Conservation (phyloP, 1,140 invertebrate genomes). For the Drosophila kanapiae region DNA sequence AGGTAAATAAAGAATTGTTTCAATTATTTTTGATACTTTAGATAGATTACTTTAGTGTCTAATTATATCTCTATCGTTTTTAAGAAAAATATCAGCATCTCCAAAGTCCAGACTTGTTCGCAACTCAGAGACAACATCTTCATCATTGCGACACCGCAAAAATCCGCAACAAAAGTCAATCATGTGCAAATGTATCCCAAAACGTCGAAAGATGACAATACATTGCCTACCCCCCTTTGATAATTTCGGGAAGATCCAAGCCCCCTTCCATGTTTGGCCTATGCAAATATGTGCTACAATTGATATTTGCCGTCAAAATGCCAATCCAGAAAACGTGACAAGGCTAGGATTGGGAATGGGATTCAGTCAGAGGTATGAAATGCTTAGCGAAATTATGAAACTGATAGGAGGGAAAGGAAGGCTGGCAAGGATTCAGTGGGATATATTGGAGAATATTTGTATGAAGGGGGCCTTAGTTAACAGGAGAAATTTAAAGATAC, state of each 20-base stretch:
- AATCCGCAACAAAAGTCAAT: slow-evolving; percentile 39
- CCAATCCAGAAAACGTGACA: slow-evolving; percentile 61
- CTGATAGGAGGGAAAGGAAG: slow-evolving; percentile 7
- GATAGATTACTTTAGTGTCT: too few relatives aligned
- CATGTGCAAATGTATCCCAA: slow-evolving; percentile 26
- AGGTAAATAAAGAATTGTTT: too few relatives aligned
- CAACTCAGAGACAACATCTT: slow-evolving; percentile 73
- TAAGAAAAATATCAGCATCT: neutral
- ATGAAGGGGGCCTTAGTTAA: neutral
- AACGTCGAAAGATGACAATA: slow-evolving; percentile 34
- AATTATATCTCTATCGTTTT: neutral
- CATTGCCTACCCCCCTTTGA: neutral
- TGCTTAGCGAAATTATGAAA: slow-evolving; percentile 33
- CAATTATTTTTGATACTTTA: too few relatives aligned
- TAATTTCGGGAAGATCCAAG: neutral
- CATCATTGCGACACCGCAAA: slow-evolving; percentile 54
- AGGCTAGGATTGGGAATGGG: slow-evolving; percentile 4
- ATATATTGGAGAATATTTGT: neutral
- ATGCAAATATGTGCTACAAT: slow-evolving; percentile 77
- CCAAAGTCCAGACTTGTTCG: slow-evolving; percentile 53
- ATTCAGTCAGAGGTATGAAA: slow-evolving; percentile 11
- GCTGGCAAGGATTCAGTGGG: neutral
- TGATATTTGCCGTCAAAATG: slow-evolving; percentile 70
- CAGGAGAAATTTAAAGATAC: neutral
- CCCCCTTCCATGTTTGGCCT: slow-evolving; percentile 47